Base-by-base conservation (phyloP, 1,140 invertebrate genomes). In the Tribolium castaneum region DNA sequence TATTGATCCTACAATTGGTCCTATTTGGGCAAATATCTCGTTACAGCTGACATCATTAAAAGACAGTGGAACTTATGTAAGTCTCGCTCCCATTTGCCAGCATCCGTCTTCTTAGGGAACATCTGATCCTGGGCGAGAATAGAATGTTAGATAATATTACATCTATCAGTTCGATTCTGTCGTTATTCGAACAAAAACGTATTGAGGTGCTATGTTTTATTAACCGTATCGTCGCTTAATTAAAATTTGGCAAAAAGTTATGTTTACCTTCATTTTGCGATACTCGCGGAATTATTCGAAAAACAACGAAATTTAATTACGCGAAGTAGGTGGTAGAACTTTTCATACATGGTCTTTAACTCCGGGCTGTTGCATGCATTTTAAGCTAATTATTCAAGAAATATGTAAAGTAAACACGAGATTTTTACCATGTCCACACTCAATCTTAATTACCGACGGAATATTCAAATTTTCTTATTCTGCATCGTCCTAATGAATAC, bases 61-160 rank as follows among this genome's bases (percentile, higher is more conserved):
- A 14, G 30, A 30, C n/a, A 13, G 22, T 30, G 56, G 9, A 62
- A 34, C 34, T 66, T 66, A 66, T 35, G 59, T 66, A 66, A 66
- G 59, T 10, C 30, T n/a, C 16, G 0, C 30, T 7, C 6, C 25
- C 30, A 35, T 35, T 66, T 34, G 59, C 59, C 4, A 34, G 14
- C 30, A 66, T 66, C 14, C 30, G 59, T 66, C 59, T 66, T 66
- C 59, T 30, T 3, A 12, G 59, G 3, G 12, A 12, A 35, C 59
- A 66, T 66, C 59, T 66, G 59, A 66, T 34, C 59, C 59, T 12
- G 5, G n/a, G 59, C 35, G 59, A 66, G 59, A 66, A 66, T 66
- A 66, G 59, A 66, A 66, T 39, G 59, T 39, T 66, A 66, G 59
- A 66, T 66, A 35, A 35, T 66, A 66, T 66, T 66, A 66, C 59